Evolutionary conservation across 2,888 invertebrate species (phyloP), one percentile per base, ranked within the genome.

Genomic region (Acrocyrtus sp.): DNA sequence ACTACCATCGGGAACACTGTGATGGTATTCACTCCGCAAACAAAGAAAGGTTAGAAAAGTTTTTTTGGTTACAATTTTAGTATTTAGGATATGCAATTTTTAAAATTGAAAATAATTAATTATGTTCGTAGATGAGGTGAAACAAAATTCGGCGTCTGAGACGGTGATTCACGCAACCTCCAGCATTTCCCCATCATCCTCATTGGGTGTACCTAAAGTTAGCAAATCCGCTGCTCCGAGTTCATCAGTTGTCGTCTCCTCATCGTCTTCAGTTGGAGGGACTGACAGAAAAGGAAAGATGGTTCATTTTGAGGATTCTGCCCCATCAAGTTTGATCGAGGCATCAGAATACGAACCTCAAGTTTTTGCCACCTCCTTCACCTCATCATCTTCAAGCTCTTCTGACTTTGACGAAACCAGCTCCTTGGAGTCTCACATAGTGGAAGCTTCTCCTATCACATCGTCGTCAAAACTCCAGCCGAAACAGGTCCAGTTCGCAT

Each of bases 1-100:
- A 96, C 96, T 0, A 95, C 95, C 3, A 94, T 96, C 82, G 95
- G 94, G 75, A 94, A 95, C 84, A 96, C 96, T 15, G 92, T 96
- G 61, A 96, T 96, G 94, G 91, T 96, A 39, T 96, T 96, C 85
- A 95, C 95, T 0, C 96, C 96, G 0, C 91, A 94, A 82, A 94
- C 81, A 2, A 78, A 80, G 69, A 79, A 80, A 72, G 80, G 79
- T 80, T 47, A 39, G 21, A 19, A n/a, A 24, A 15, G 24, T 21
- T 21, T 41, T 15, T 15, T 51, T 51, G 10, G n/a, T 57, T 41
- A 24, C 2, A 26, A 26, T 48, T 48, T 48, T 48, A 10, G 5
- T 48, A n/a, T n/a, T 45, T n/a, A 6, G 17, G 6, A 17, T n/a
- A 45, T n/a, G 17, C 17, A 45, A 4, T 4, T n/a, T 45, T 45